phyloP scores from a whole-genome alignment of 2,888 invertebrate species.

The Imbricaverruca yamaguchii region DNA sequence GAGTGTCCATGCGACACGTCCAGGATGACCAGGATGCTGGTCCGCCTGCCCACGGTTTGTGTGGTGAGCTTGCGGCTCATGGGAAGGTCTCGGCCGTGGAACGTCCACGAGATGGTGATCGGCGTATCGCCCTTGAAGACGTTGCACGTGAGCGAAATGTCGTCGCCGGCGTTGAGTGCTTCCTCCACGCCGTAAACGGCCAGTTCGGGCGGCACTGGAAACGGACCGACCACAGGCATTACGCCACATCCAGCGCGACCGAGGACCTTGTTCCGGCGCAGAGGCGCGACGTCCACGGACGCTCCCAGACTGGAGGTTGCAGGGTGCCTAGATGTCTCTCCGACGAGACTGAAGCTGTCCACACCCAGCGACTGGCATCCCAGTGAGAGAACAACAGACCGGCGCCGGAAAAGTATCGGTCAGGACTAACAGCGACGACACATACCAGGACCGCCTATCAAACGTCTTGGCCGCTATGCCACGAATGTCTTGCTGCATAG shows the following conservation, averaged over 20 bases:
- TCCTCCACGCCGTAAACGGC: slow-evolving; percentile 33
- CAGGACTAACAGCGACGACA: no score
- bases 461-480: no score
- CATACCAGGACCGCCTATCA: no score
- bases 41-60: slow-evolving; percentile 32
- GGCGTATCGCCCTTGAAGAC: slow-evolving; percentile 44
- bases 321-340: background rate
- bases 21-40: slow-evolving; percentile 35
- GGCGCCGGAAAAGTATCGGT: background rate
- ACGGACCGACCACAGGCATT: background rate
- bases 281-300: no score
- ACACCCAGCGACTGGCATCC: background rate
- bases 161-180: slow-evolving; percentile 56
- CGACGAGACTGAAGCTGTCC: background rate
- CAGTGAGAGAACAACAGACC: background rate
- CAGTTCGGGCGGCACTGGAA: slow-evolving; percentile 49
- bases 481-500: no score
- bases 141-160: slow-evolving; percentile 64
- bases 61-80: slow-evolving; percentile 33
- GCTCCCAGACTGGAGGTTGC: no score
- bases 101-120: slow-evolving; percentile 41
- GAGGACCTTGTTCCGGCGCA: background rate
- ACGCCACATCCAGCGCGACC: background rate
- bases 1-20: slow-evolving; percentile 33
- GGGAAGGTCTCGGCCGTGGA: slow-evolving; percentile 40